Percentiles rank a stretch among this genome's conserved stretches.
Evolutionary conservation across 2,113 vertebrate species (phyloP).

Genomic region (Marcusenius ussheri): DNA sequence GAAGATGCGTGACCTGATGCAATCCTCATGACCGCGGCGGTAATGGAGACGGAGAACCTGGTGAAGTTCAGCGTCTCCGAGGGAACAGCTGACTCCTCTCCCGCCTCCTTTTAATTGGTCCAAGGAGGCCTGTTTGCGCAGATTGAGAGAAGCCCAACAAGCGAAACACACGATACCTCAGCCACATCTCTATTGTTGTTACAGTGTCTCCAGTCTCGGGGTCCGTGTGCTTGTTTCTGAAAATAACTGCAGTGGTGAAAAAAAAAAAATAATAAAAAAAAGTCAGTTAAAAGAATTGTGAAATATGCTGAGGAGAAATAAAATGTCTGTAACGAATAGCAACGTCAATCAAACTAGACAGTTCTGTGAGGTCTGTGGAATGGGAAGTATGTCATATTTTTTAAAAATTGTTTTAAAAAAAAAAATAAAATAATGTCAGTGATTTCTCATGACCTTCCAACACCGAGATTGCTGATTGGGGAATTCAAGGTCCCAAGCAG

Average conservation of each 20-base stretch:
- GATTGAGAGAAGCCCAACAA: slow-evolving; percentile 46
- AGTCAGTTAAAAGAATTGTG: slow-evolving; percentile 10
- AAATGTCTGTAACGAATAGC: neutral
- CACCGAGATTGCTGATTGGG: neutral
- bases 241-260: slow-evolving; percentile 15
- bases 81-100: slow-evolving; percentile 64
- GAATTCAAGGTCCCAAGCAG: neutral
- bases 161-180: slow-evolving; percentile 37
- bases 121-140: slow-evolving; percentile 59
- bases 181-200: slow-evolving; percentile 19
- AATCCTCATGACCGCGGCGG: slow-evolving; percentile 59
- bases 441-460: neutral
- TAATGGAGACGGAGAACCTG: slow-evolving; percentile 61
- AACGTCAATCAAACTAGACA: neutral
- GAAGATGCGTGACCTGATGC: slow-evolving; percentile 60
- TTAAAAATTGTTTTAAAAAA: slow-evolving; percentile 20
- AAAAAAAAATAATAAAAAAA: slow-evolving; percentile 3
- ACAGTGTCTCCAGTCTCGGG: slow-evolving; percentile 4
- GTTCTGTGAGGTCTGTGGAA: neutral
- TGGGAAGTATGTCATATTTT: neutral
- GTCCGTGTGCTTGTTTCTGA: slow-evolving; percentile 3
- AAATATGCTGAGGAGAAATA: slow-evolving; percentile 14
- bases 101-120: slow-evolving; percentile 64
- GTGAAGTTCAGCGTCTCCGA: slow-evolving; percentile 61
- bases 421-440: slow-evolving; percentile 6